phyloP scores from a whole-genome alignment of 2,888 invertebrate genomes.

The Parnassius apollo region DNA sequence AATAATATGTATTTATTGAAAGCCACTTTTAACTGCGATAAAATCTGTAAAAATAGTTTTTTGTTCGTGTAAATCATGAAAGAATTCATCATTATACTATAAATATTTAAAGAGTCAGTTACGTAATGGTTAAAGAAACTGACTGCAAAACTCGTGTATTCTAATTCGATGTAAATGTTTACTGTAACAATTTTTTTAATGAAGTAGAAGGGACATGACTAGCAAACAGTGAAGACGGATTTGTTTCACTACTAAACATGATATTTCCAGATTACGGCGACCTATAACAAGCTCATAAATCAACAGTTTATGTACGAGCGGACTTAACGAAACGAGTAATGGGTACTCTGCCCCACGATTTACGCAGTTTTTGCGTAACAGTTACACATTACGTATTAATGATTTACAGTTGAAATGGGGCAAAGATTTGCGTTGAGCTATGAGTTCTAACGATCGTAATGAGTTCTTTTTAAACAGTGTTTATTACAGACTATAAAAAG shows the following conservation, averaged over 20 bases:
- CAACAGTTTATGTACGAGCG: slow-evolving; percentile 21
- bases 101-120: too few species aligned
- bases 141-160: too few species aligned
- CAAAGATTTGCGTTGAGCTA: background rate
- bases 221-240: slow-evolving; percentile 12
- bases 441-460: background rate
- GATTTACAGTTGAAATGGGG: slow-evolving; percentile 10
- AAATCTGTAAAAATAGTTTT: too few species aligned
- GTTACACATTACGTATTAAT: slow-evolving; percentile 19
- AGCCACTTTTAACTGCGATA: too few species aligned
- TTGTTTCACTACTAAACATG: slow-evolving; percentile 19
- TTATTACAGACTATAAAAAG: too few species aligned
- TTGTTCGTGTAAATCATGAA: too few species aligned
- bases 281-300: slow-evolving; percentile 23
- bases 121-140: too few species aligned
- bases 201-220: background rate
- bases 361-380: slow-evolving; percentile 21
- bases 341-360: slow-evolving; percentile 6
- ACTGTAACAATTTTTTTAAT: too few species aligned
- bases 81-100: too few species aligned
- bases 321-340: slow-evolving; percentile 22
- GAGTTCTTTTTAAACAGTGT: too few species aligned
- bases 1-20: too few species aligned
- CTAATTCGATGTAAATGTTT: too few species aligned
- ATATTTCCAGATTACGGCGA: slow-evolving; percentile 23